Evolutionary conservation across 2,888 invertebrate species (phyloP), one percentile per base, ranked within the genome.

Genomic region (Mythimna pallens): DNA sequence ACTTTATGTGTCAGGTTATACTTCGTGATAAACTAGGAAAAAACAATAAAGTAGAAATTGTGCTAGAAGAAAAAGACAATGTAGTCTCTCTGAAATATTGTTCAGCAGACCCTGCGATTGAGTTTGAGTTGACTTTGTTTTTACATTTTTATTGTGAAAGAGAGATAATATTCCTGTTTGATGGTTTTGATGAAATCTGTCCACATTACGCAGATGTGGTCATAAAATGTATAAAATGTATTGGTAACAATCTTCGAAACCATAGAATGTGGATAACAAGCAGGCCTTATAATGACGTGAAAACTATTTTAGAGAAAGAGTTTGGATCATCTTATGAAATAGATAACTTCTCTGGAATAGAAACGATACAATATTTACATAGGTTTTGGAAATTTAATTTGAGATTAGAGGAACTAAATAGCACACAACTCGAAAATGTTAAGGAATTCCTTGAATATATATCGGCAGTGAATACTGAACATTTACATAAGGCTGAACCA

Each of bases 181-280:
- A 86, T 52, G 86, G 86, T 0, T 82, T 86, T 36, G 86, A 86
- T 22, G 86, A 86, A 69, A 77, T 86, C 9, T 86, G 80, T 63
- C 86, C 86, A 1, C 64, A 78, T 62, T 84, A 86, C 43, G 61
- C 65, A 63, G 36, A 36, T 30, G 72, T 70, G 14, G 81, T 82
- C 0, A 52, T 78, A n/a, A 52, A 61, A 7, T 73, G 55, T 34
- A 22, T 83, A 0, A 61, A 58, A 40, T 58, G 34, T 34, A 12
- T 80, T 36, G 69, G 25, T 17, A 47, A 54, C 6, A 14, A 57
- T 57, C 55, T 25, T 25, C 55, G 25, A 1, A 65, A 69, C 22
- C 73, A 74, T 14, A 73, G 25, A 55, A 70, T 78, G 58, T 80
- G 85, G 85, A 65, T 86, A 0, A 75, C 84, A 3, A 85, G 80